Evolutionary conservation across 2,888 invertebrate genomes (phyloP).

Genomic region (Cylindroiulus punctatus): DNA sequence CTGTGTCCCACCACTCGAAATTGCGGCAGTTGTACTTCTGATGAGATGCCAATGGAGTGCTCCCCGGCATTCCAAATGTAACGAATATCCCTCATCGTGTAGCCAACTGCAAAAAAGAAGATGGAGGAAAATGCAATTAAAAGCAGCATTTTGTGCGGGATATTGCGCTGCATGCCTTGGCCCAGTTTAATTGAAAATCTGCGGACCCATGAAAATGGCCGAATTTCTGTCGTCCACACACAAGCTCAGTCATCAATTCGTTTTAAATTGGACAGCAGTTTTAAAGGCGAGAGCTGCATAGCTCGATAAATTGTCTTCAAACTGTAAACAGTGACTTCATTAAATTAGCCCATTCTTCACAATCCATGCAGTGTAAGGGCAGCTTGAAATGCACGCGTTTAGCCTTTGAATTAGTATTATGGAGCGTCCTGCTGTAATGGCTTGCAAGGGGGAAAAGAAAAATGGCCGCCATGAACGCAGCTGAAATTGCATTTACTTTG

Average conservation of each 20-base stretch:
- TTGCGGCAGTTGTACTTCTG: conserved; percentile 95
- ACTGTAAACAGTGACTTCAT: conserved; percentile 35
- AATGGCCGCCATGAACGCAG: not conserved
- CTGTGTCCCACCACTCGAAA: conserved; percentile 97
- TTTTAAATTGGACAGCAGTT: conserved; percentile 28
- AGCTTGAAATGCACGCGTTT: conserved; percentile 4
- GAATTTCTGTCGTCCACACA: not conserved
- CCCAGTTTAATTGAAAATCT: conserved; percentile 34
- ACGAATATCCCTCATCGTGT: conserved; percentile 97
- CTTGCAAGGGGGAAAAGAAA: not conserved
- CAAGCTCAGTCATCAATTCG: not conserved
- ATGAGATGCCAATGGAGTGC: conserved; percentile 94
- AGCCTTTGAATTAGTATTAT: conserved; percentile 22
- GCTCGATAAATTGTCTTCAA: conserved; percentile 16
- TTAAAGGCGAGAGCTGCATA: not conserved
- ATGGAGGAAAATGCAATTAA: not conserved
- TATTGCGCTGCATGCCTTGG: not conserved
- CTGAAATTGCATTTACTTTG: conserved; percentile 22
- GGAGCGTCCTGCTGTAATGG: conserved; percentile 9
- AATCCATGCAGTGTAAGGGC: not conserved
- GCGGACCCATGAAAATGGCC: not conserved
- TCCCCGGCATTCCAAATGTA: conserved; percentile 97
- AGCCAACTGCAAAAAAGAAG: conserved; percentile 81
- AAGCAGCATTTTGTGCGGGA: not conserved
- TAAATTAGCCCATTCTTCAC: conserved; percentile 28